Evolutionary conservation across 2,113 vertebrate species (phyloP), one percentile per base, ranked within the genome.

Genomic region (Phrynosoma platyrhinos): DNA sequence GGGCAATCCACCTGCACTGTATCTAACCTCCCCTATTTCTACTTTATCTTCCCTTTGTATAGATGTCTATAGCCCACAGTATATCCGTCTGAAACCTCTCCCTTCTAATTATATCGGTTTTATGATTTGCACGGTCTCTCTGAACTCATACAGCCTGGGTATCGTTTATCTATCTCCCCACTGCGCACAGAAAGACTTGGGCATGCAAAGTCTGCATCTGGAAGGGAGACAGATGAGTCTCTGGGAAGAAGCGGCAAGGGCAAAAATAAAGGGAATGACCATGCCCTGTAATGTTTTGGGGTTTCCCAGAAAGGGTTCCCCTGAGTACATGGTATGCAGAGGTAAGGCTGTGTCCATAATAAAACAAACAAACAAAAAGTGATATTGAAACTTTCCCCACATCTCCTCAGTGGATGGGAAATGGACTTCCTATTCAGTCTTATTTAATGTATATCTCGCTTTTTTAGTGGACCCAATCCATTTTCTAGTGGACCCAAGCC

Each of bases 61-160:
- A 91, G 92, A 82, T 94, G 96, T 95, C 96, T 86, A 80, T 93
- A 97, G 94, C 92, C 94, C 94, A 94, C 94, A 96, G 95, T 91
- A 91, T 91, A 95, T 94, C 96, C 87, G 5, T 95, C 96, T 89
- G 79, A 93, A 96, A 92, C 95, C 96, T 96, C 96, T 95, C 97
- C 97, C 95, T 96, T 96, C 94, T 96, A 95, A 95, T 96, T 95
- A 96, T 68, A 89, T 79, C 93, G 84, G 92, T 90, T 62, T 93
- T 92, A 92, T 93, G 92, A 95, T 91, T 92, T 95, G 95, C 93
- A 93, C 74, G 2, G 83, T 94, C 94, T 94, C 94, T 74, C 88
- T 87, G 90, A 84, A 94, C 92, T 92, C 90, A 83, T 0, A 64
- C 40, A 88, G 90, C 58, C 84, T 90, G 83, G 79, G 89, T 85